Conservation (phyloP, 2,113 vertebrate genomes). For the Orientallactaga bullata region DNA sequence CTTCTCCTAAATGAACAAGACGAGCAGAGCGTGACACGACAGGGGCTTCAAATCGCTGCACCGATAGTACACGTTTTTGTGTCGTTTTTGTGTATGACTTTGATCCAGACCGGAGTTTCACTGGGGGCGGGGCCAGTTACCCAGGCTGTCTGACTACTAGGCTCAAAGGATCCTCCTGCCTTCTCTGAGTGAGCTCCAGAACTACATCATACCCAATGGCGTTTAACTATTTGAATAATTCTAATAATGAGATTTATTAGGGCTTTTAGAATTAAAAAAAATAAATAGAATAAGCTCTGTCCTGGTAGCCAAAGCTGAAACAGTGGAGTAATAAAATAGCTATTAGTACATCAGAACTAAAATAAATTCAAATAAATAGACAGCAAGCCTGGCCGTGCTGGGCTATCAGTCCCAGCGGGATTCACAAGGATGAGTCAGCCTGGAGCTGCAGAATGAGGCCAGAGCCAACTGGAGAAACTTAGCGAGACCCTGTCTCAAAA, state of each 20-base stretch:
- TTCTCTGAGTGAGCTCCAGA: background rate
- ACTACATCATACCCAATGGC: too few relatives aligned
- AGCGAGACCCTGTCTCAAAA: too few relatives aligned
- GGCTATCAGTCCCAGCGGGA: too few relatives aligned
- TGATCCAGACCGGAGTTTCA: background rate
- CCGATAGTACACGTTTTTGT: background rate
- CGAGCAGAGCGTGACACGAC: constrained; percentile 8
- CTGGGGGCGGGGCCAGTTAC: background rate
- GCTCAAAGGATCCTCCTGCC: background rate
- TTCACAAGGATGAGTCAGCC: too few relatives aligned
- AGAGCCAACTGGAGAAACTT: too few relatives aligned
- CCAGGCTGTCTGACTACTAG: background rate
- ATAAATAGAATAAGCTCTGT: background rate
- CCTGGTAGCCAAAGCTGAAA: background rate
- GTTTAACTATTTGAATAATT: background rate
- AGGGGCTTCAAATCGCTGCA: background rate
- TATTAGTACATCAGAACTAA: background rate
- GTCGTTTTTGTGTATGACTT: background rate
- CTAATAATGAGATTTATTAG: background rate
- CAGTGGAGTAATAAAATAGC: background rate
- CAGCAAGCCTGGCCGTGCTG: too few relatives aligned
- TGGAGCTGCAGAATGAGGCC: too few relatives aligned
- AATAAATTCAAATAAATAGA: too few relatives aligned
- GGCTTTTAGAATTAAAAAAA: background rate
- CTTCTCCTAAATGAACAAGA: constrained; percentile 59